These are phyloP conservation scores for Sardina pilchardus DNA, from an alignment of 2,113 vertebrate species.

Conservation along the genomic window DNA sequence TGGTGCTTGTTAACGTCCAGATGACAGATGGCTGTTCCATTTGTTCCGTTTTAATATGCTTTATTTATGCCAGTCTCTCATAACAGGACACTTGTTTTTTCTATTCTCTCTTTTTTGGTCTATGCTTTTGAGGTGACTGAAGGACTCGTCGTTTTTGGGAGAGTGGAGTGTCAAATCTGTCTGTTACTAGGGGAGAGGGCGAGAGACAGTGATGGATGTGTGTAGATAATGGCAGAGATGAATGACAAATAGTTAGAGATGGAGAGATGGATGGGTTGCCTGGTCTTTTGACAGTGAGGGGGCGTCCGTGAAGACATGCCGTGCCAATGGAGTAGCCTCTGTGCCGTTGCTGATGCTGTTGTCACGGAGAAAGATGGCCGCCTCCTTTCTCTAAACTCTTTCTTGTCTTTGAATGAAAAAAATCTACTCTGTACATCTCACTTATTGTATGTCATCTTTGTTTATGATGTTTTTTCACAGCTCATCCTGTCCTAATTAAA, in stretches of 20 bases:
- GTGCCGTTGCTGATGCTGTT: not conserved
- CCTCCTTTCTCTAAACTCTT: not conserved
- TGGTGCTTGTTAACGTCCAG: slow-evolving; percentile 7
- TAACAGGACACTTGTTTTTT: not conserved
- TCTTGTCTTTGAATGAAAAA: not conserved
- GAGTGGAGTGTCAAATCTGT: not conserved
- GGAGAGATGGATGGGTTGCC: not conserved
- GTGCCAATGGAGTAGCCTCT: not conserved
- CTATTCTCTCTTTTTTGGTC: not conserved
- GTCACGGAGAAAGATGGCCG: not conserved
- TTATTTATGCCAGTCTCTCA: slow-evolving; percentile 31
- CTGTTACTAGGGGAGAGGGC: not conserved
- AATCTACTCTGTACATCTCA: not conserved
- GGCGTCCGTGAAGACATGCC: not conserved
- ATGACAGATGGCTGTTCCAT: not conserved
- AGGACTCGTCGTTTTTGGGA: not conserved
- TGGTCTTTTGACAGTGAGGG: not conserved
- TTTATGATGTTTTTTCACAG: slow-evolving; percentile 22
- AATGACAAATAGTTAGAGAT: not conserved
- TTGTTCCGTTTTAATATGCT: slow-evolving; percentile 13
- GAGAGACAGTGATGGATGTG: slow-evolving; percentile 16
- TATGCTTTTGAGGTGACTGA: not conserved
- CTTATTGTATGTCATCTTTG: slow-evolving; percentile 13
- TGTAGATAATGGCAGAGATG: slow-evolving; percentile 3
- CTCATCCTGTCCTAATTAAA: slow-evolving; percentile 38